Evolutionary conservation across 2,797 vertebrate genomes (phyloP), one percentile per base, ranked within the genome.

Genomic region (Microcaecilia unicolor): DNA sequence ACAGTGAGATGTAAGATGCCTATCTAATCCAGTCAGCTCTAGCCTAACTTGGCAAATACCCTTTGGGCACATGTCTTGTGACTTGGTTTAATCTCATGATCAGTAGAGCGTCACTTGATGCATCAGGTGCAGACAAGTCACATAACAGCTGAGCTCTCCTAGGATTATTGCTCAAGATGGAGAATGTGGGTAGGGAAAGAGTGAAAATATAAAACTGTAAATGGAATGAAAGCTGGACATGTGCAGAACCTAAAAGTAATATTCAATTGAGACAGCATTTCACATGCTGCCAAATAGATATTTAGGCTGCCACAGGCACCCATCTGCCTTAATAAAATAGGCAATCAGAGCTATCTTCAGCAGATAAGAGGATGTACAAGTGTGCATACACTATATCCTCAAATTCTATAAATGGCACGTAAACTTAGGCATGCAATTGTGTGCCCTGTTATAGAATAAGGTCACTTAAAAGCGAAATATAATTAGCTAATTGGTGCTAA

Each of bases 11-110:
- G 28, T 33, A 63, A 55, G 39, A 51, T 64, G 48, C 67, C 44
- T 49, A 63, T 69, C 36, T 69, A 67, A 71, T 61, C 63, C 53
- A 60, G 64, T 64, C 56, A 54, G 38, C 25, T 62, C 63, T 56
- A 64, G 65, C 71, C 48, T 16, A 38, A 36, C 45, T 68, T 64
- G 61, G 56, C 55, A 54, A 56, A 44, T 55, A 48, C 32, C 67
- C 44, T 1, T 41, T 59, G 64, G 67, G 63, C 53, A 66, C 24
- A 42, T 26, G 67, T 67, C 67, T 51, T 75, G 53, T 71, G 69
- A 71, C 59, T 73, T 52, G 40, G 50, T 60, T 71, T 67, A 62
- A 67, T 63, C 66, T 66, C 61, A 41, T 33, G 53, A 70, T 67
- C 41, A 44, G 44, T 33, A 39, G 53, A 62, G 47, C 64, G 58